phyloP scores from a whole-genome alignment of 2,797 vertebrate species.

The Pseudochaenichthys georgianus region DNA sequence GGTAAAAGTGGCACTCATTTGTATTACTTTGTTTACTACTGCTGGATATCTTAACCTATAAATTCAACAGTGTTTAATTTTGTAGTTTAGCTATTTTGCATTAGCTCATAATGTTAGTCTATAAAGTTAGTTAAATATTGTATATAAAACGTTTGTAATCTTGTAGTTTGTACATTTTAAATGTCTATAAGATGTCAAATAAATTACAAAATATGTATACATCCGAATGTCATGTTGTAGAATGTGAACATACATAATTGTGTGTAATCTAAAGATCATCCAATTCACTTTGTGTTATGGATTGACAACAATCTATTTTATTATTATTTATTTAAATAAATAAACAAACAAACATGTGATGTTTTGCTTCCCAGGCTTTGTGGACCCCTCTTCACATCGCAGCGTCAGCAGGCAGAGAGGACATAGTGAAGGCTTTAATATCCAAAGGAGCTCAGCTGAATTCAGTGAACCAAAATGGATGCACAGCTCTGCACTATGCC shows the following conservation, averaged over 20 bases:
- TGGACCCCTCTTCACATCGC: constrained; percentile 98
- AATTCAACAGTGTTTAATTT: too few relatives aligned
- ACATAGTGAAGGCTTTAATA: constrained; percentile 92
- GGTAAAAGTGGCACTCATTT: too few relatives aligned
- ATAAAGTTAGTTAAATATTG: too few relatives aligned
- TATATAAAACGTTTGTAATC: too few relatives aligned
- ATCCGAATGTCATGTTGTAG: background rate
- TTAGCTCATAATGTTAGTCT: too few relatives aligned
- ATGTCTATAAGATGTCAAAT: background rate
- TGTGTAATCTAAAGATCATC: background rate
- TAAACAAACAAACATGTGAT: background rate
- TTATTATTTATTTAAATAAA: too few relatives aligned
- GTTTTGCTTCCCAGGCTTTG: constrained; percentile 81
- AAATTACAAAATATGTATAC: too few relatives aligned
- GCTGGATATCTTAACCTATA: too few relatives aligned
- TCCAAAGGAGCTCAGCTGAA: constrained; percentile 93
- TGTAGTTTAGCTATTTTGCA: too few relatives aligned
- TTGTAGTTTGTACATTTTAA: too few relatives aligned
- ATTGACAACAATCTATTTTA: background rate
- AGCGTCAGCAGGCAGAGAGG: constrained; percentile 94
- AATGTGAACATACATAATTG: background rate
- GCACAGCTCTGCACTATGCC: constrained; percentile 95
- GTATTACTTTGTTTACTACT: too few relatives aligned
- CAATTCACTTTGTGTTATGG: background rate
- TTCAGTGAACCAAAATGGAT: constrained; percentile 94